Percentiles rank a stretch among this genome's conserved stretches.
These are phyloP conservation scores for Artemia sinica DNA, from an alignment of 2,888 invertebrate genomes.

Conservation along the genomic window DNA sequence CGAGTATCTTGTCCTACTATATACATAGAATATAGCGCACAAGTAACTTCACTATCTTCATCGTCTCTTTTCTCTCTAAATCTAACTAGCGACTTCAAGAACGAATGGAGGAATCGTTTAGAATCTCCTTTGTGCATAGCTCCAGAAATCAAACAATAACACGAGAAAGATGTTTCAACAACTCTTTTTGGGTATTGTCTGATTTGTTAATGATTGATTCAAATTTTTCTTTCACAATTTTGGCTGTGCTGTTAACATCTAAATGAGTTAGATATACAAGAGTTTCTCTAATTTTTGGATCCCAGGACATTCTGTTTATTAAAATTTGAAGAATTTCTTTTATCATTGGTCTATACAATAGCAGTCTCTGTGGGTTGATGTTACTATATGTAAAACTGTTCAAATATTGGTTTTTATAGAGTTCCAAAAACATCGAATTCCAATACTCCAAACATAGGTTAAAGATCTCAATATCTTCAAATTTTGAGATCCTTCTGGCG, in stretches of 20 bases:
- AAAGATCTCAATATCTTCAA: slow-evolving; percentile 98
- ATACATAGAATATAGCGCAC: slow-evolving; percentile 99
- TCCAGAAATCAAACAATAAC: slow-evolving; percentile 95
- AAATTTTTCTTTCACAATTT: slow-evolving; percentile 95
- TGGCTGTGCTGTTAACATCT: slow-evolving; percentile 90
- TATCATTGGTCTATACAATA: slow-evolving; percentile 58
- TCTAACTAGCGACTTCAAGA: slow-evolving; percentile 91
- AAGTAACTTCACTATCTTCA: slow-evolving; percentile 99
- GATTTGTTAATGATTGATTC: slow-evolving; percentile 93
- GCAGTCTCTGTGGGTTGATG: slow-evolving; percentile 35
- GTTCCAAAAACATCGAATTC: slow-evolving; percentile 77
- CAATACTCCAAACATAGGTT: slow-evolving; percentile 99
- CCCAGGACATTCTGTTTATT: slow-evolving; percentile 98
- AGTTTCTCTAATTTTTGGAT: slow-evolving; percentile 97
- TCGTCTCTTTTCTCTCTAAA: slow-evolving; percentile 95
- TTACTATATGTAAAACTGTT: slow-evolving; percentile 34
- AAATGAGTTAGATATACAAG: slow-evolving; percentile 95
- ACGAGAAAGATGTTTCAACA: slow-evolving; percentile 98
- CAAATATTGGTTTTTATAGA: slow-evolving; percentile 73
- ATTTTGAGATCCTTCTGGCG: slow-evolving; percentile 80
- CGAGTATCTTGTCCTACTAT: slow-evolving; percentile 98
- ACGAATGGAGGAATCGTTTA: slow-evolving; percentile 92
- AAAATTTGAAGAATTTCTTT: slow-evolving; percentile 73
- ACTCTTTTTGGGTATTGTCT: slow-evolving; percentile 99
- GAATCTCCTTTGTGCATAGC: slow-evolving; percentile 99